These are phyloP conservation scores for Trachythela sp. DNA, from an alignment of 64 coral and sea anemone species.

Conservation along the genomic window DNA sequence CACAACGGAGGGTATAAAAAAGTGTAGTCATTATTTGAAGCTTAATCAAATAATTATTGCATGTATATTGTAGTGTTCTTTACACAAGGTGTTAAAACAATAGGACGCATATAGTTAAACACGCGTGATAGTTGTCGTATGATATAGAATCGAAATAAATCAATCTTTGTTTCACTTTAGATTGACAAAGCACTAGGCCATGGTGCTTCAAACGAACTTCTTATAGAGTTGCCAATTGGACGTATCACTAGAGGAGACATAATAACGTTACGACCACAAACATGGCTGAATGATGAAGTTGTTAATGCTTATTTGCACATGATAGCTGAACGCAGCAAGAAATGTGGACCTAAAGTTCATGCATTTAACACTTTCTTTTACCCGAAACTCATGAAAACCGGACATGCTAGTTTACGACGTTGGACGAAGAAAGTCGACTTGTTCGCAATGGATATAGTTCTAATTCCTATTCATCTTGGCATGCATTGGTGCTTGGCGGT, in stretches of 20 bases:
- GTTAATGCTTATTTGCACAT: constrained; percentile 89
- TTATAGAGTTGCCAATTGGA: constrained; percentile 69
- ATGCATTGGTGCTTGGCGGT: constrained; percentile 99
- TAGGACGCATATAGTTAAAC: too few species aligned
- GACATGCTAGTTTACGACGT: constrained; percentile 71
- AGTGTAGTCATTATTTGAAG: too few species aligned
- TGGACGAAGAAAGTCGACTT: constrained; percentile 98
- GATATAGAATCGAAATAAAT: too few species aligned
- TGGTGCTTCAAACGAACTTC: constrained; percentile 58
- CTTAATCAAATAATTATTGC: too few species aligned
- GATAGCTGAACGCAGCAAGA: constrained; percentile 72
- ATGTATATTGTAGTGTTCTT: too few species aligned
- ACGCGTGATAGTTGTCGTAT: too few species aligned
- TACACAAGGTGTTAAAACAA: too few species aligned
- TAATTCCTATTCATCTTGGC: constrained; percentile 93
- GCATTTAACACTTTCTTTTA: constrained; percentile 97
- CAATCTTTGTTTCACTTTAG: constrained; percentile 17
- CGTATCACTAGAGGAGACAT: constrained; percentile 76
- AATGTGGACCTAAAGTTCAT: constrained; percentile 67
- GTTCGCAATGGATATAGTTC: constrained; percentile 79
- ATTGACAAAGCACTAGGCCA: constrained; percentile 65
- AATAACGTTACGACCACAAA: constrained; percentile 73
- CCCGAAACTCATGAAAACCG: constrained; percentile 95
- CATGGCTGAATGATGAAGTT: constrained; percentile 99
- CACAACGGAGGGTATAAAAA: too few species aligned